A percentile compares a stretch with the other conserved stretches of the same genome.
Evolutionary conservation across 2,888 invertebrate genomes (phyloP).

Genomic region (Drosophila eohydei): DNA sequence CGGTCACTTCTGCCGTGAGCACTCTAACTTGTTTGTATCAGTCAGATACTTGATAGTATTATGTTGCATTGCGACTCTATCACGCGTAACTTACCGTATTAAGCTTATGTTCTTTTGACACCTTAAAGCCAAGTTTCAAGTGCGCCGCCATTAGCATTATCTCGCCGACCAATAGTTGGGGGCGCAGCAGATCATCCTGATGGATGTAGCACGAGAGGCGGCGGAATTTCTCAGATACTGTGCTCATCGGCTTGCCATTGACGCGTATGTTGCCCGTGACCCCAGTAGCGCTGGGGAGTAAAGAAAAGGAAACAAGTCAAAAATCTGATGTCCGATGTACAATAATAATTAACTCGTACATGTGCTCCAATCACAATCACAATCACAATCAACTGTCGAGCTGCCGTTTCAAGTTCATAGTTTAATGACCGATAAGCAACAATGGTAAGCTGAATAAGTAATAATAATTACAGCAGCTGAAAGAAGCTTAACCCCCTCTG

Average conservation of each 20-base stretch:
- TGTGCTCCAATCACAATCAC: background rate
- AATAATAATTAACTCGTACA: conserved; percentile 13
- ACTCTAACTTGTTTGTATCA: too few species aligned
- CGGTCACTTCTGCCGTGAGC: too few species aligned
- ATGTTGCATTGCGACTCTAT: background rate
- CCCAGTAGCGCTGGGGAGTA: conserved; percentile 87
- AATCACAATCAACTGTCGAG: conserved; percentile 12
- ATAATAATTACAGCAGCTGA: background rate
- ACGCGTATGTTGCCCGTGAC: conserved; percentile 90
- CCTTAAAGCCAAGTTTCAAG: conserved; percentile 91
- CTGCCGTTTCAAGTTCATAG: conserved; percentile 76
- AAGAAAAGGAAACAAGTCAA: conserved; percentile 32
- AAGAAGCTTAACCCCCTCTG: background rate
- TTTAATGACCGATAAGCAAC: conserved; percentile 74
- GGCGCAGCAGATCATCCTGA: conserved; percentile 91
- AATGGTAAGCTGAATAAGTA: conserved; percentile 14
- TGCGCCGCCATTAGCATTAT: conserved; percentile 93
- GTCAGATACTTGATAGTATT: background rate
- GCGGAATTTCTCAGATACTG: conserved; percentile 88
- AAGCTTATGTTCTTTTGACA: conserved; percentile 88
- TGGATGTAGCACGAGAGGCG: conserved; percentile 94
- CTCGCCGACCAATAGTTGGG: conserved; percentile 91
- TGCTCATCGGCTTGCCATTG: conserved; percentile 87
- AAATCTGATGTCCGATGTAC: background rate
- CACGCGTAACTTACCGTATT: conserved; percentile 87